Percentiles rank a stretch among this genome's conserved stretches.
phyloP scores from a whole-genome alignment of 2,888 invertebrate species.

The Mechanitis messenoides region DNA sequence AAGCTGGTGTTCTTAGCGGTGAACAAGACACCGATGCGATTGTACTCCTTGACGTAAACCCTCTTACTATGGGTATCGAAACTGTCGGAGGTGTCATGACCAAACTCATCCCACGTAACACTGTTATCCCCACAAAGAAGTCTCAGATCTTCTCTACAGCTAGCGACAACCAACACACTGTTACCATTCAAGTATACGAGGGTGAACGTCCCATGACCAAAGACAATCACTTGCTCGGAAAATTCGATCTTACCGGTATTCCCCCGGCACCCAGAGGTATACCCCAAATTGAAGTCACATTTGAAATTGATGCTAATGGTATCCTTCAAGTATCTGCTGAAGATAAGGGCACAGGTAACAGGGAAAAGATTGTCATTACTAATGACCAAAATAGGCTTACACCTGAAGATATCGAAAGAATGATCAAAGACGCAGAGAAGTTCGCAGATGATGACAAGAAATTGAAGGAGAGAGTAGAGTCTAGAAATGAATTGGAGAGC shows the following conservation, averaged over 20 bases:
- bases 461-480: conserved; percentile 95
- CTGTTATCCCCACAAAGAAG: conserved; percentile 99
- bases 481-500: conserved; percentile 97
- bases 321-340: conserved; percentile 98
- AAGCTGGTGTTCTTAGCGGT: conserved; percentile 97
- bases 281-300: conserved; percentile 95
- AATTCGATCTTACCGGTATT: conserved; percentile 98
- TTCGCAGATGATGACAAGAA: conserved; percentile 99
- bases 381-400: conserved; percentile 98
- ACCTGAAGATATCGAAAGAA: conserved; percentile 98
- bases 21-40: conserved; percentile 98
- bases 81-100: conserved; percentile 99
- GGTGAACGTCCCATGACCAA: conserved; percentile 99
- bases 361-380: conserved; percentile 99
- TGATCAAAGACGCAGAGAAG: conserved; percentile 99
- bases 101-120: conserved; percentile 97
- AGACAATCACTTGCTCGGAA: conserved; percentile 98
- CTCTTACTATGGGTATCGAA: conserved; percentile 99
- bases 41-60: conserved; percentile 97
- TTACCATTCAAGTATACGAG: conserved; percentile 98
- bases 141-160: conserved; percentile 99
- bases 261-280: conserved; percentile 96
- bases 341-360: conserved; percentile 99
- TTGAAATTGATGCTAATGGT: conserved; percentile 96
- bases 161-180: conserved; percentile 98